Percentiles rank a stretch among this genome's conserved stretches.
phyloP scores from a whole-genome alignment of 2,888 invertebrate genomes.

The Drosophila monieri region DNA sequence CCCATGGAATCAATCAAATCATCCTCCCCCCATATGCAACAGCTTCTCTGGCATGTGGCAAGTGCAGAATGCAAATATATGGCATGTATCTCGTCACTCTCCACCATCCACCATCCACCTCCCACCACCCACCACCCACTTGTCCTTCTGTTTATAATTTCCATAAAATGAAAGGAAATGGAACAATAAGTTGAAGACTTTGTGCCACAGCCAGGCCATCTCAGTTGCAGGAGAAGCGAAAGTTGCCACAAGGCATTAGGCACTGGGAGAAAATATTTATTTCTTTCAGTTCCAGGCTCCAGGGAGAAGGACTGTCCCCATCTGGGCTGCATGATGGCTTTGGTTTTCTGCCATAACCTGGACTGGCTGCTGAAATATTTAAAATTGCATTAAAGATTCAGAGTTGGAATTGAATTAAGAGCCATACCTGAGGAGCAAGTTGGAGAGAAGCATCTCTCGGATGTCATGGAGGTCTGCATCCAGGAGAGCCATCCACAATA shows the following conservation, averaged over 20 bases:
- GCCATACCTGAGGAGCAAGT: slow-evolving; percentile 22
- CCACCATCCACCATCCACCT: not conserved
- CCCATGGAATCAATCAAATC: slow-evolving; percentile 64
- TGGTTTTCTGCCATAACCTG: too few species aligned
- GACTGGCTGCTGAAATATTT: slow-evolving; percentile 22
- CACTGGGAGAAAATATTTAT: slow-evolving; percentile 1
- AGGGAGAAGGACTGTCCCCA: too few species aligned
- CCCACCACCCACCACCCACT: not conserved
- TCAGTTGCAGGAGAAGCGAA: slow-evolving; percentile 63
- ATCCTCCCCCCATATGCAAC: slow-evolving; percentile 33
- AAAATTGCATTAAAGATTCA: slow-evolving; percentile 32
- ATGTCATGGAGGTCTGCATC: too few species aligned
- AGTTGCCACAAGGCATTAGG: slow-evolving; percentile 58
- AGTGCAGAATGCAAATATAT: slow-evolving; percentile 48
- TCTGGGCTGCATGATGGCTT: too few species aligned
- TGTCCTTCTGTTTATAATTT: slow-evolving; percentile 55
- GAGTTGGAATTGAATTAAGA: too few species aligned
- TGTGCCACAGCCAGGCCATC: slow-evolving; percentile 19
- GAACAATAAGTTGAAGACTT: slow-evolving; percentile 73
- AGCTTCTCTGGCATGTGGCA: slow-evolving; percentile 29
- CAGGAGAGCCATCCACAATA: not conserved
- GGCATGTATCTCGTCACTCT: slow-evolving; percentile 15
- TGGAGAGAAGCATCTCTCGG: slow-evolving; percentile 6
- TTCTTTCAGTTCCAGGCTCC: slow-evolving; percentile 26
- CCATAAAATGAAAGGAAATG: slow-evolving; percentile 76